Evolutionary conservation across 2,888 invertebrate species (phyloP).

Genomic region (Tiliacea citrago): DNA sequence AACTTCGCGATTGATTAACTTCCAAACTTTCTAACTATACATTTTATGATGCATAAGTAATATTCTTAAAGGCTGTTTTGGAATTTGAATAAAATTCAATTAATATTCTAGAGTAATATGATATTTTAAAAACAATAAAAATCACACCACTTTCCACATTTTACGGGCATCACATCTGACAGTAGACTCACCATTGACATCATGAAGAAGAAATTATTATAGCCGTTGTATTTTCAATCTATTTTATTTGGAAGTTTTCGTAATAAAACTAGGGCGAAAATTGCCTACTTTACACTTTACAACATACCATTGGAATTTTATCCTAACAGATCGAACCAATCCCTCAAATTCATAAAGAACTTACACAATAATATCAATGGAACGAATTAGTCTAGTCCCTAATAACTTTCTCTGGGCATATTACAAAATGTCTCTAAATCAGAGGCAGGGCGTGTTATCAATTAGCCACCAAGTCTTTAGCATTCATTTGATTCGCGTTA

Average conservation of each 20-base stretch:
- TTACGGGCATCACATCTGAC: background rate
- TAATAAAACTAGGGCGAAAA: background rate
- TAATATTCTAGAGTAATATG: slow-evolving; percentile 16
- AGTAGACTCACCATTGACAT: background rate
- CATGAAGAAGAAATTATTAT: background rate
- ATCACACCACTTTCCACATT: slow-evolving; percentile 6
- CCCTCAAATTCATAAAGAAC: slow-evolving; percentile 22
- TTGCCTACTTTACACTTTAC: background rate
- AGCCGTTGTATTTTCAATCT: background rate
- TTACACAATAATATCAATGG: slow-evolving; percentile 47
- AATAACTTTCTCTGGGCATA: slow-evolving; percentile 61
- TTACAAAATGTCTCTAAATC: slow-evolving; percentile 73
- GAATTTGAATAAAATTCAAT: slow-evolving; percentile 27
- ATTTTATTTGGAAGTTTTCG: background rate
- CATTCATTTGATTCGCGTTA: slow-evolving; percentile 76
- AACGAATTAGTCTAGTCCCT: slow-evolving; percentile 44
- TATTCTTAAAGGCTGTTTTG: slow-evolving; percentile 6
- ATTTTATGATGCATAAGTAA: slow-evolving; percentile 51
- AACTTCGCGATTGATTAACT: slow-evolving; percentile 61
- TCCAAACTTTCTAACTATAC: slow-evolving; percentile 53
- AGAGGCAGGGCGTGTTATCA: slow-evolving; percentile 75
- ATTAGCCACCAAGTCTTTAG: slow-evolving; percentile 75
- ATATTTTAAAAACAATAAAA: slow-evolving; percentile 31
- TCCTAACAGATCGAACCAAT: slow-evolving; percentile 24
- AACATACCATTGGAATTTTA: background rate